Evolutionary conservation across 2,797 vertebrate species (phyloP), one percentile per base, ranked within the genome.

Genomic region (Sebastolobus altivelis): DNA sequence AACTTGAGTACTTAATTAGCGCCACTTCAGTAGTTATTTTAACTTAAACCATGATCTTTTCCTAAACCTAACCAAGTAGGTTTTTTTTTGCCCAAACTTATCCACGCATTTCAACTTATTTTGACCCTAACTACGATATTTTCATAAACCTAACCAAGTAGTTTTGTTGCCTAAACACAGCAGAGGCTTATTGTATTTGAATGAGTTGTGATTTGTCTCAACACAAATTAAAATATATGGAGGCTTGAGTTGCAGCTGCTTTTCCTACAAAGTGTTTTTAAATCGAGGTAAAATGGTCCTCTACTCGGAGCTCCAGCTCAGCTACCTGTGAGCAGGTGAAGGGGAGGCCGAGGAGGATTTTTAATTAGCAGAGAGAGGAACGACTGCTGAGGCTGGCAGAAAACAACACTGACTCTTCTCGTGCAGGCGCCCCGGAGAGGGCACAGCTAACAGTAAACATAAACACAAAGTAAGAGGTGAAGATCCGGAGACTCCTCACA

Each of bases 301-400:
- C 31, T 20, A 12, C 27, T 13, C 22, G 4, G 18, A 43, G 27
- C 16, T 54, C 9, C 37, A 49, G 61, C 65, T 77, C 54, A 66
- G 61, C 37, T 37, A 76, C 38, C 58, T 72, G 52, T 43, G 65
- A 31, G 62, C 13, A 2, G 62, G 43, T 66, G 60, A 81, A 52
- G 38, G 37, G 22, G 63, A 58, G 29, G 62, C 55, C 1, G 18
- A 69, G 68, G 49, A 61, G 49, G 65, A 27, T 72, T 84, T 79
- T 77, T 70, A 82, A 86, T 86, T 78, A 69, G 59, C 54, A 2
- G 10, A 31, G 54, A 65, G 49, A 80, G 67, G 29, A 67, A 16
- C 0, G 27, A 66, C 58, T 76, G 79, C 71, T 73, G 74, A 78
- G 58, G 66, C 55, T 35, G 29, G 46, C 62, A 69, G 55, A 61